These are phyloP conservation scores for Taenioides sp. DNA, from an alignment of 2,797 vertebrate species.

Conservation along the genomic window DNA sequence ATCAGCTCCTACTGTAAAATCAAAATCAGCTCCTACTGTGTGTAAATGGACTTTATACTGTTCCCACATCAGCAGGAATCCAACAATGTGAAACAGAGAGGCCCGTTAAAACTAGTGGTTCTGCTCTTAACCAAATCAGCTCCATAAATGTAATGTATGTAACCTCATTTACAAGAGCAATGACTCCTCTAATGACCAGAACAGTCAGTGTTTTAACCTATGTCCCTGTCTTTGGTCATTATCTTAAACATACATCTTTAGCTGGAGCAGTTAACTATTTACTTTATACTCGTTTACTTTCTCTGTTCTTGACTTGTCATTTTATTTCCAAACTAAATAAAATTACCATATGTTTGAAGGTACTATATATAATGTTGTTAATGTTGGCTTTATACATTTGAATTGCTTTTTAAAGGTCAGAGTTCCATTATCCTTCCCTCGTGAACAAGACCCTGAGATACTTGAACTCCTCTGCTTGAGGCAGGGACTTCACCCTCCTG, in stretches of 20 bases:
- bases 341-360: background rate
- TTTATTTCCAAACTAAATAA: background rate
- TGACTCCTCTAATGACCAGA: background rate
- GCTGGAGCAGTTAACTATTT: background rate
- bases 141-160: conserved; percentile 5
- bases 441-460: too few species aligned
- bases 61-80: background rate
- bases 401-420: too few species aligned
- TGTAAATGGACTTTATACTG: conserved; percentile 12
- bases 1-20: conserved; percentile 14
- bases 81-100: conserved; percentile 3
- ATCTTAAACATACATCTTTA: background rate
- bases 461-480: too few species aligned
- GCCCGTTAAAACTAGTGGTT: conserved; percentile 20
- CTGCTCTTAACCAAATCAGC: background rate
- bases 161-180: conserved; percentile 4
- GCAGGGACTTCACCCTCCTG: too few species aligned
- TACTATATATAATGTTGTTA: too few species aligned
- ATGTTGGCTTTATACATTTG: too few species aligned
- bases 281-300: background rate
- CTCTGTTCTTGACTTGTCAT: background rate
- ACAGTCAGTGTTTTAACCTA: background rate
- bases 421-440: too few species aligned
- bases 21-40: conserved; percentile 20
- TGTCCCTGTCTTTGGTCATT: conserved; percentile 4